Percentiles rank a stretch among this genome's conserved stretches.
phyloP scores from a whole-genome alignment of 2,113 vertebrate species.

The Okapia johnstoni region DNA sequence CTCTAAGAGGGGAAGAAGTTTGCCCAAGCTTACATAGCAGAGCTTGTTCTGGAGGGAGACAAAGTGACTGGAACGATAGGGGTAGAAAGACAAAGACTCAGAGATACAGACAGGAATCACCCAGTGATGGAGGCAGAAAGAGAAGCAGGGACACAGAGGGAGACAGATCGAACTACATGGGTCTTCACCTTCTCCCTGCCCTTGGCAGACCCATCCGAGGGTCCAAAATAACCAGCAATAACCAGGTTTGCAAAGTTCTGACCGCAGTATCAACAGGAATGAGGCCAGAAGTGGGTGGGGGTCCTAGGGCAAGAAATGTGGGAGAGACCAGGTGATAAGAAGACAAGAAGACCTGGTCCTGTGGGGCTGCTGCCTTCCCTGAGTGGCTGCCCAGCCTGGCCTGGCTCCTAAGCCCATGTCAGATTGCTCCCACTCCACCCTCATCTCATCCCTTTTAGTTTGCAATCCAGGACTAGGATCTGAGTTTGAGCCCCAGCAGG shows the following conservation, averaged over 20 bases:
- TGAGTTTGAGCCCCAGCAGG: rapidly evolving
- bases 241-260: not conserved
- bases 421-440: not conserved
- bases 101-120: not conserved
- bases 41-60: not conserved
- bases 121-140: not conserved
- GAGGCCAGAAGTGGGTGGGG: not conserved
- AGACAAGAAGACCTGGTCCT: not conserved
- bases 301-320: not conserved
- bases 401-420: not conserved
- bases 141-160: not conserved
- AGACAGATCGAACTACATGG: rapidly evolving
- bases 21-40: not conserved
- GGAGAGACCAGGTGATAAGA: not conserved
- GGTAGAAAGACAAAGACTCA: not conserved
- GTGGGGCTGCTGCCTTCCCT: not conserved
- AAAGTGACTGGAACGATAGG: not conserved
- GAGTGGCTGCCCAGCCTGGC: not conserved
- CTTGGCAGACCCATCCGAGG: not conserved
- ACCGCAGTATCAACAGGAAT: not conserved
- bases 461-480: not conserved
- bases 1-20: not conserved
- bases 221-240: not conserved
- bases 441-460: not conserved
- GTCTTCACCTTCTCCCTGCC: not conserved